Percentiles rank a stretch among this genome's conserved stretches.
Evolutionary conservation across 2,797 vertebrate genomes (phyloP).

Genomic region (Crenuchus spilurus): DNA sequence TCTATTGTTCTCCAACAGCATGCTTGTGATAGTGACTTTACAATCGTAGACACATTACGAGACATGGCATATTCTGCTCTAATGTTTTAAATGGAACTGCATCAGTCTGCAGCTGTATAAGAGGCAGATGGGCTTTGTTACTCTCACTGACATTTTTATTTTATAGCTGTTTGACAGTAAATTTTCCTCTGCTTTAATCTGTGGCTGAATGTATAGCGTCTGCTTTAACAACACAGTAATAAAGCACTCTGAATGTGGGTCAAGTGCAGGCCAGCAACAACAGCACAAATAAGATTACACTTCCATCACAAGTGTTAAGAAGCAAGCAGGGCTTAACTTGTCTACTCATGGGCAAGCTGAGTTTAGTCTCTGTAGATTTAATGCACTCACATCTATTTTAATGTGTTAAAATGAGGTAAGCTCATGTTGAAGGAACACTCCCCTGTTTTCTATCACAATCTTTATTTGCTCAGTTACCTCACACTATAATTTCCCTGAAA

Average conservation of each 20-base stretch:
- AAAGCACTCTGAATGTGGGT: slow-evolving; percentile 49
- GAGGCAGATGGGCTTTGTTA: not conserved
- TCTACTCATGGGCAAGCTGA: slow-evolving; percentile 18
- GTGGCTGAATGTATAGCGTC: slow-evolving; percentile 30
- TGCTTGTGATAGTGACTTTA: slow-evolving; percentile 51
- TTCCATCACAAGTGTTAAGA: slow-evolving; percentile 65
- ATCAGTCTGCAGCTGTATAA: not conserved
- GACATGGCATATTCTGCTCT: slow-evolving; percentile 16
- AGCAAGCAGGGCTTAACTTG: slow-evolving; percentile 41
- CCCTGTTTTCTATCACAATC: not conserved
- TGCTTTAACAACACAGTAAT: slow-evolving; percentile 37
- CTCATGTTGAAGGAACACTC: not conserved
- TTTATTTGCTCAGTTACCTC: no score
- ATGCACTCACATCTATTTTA: not conserved
- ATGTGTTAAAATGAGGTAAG: not conserved
- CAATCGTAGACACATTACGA: slow-evolving; percentile 1
- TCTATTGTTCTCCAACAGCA: slow-evolving; percentile 61
- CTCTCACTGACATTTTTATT: slow-evolving; percentile 22
- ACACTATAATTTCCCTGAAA: no score
- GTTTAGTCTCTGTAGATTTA: slow-evolving; percentile 37
- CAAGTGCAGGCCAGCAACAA: slow-evolving; percentile 38
- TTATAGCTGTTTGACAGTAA: slow-evolving; percentile 9
- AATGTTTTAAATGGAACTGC: not conserved
- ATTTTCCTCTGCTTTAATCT: slow-evolving; percentile 43
- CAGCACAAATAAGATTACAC: slow-evolving; percentile 47